These are phyloP conservation scores for Palythoa grandis DNA, from an alignment of 92 coral and sea anemone genomes.

Conservation along the genomic window DNA sequence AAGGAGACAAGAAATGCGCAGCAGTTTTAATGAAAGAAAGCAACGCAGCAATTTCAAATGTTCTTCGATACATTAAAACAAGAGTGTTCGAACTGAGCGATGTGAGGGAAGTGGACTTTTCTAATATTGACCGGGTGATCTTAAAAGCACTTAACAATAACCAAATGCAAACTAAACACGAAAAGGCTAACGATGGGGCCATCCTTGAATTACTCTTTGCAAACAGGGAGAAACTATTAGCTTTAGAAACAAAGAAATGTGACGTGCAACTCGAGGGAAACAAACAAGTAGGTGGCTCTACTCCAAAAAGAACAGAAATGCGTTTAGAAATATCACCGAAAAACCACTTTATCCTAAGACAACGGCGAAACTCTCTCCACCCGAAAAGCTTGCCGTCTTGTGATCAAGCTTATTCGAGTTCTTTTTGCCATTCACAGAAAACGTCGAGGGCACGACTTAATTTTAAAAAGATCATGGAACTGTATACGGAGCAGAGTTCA, in stretches of 20 bases:
- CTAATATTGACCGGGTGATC: slow-evolving; percentile 21
- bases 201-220: slow-evolving; percentile 77
- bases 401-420: neutral
- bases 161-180: slow-evolving; percentile 22
- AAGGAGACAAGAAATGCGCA: slow-evolving; percentile 73
- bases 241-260: slow-evolving; percentile 28
- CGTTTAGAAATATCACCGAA: neutral
- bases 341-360: neutral
- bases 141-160: neutral
- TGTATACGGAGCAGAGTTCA: slow-evolving; percentile 72
- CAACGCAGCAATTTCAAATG: slow-evolving; percentile 63
- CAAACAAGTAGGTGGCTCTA: neutral
- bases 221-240: slow-evolving; percentile 47
- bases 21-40: slow-evolving; percentile 67
- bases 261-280: neutral
- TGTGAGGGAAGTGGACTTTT: neutral
- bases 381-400: neutral
- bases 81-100: slow-evolving; percentile 22
- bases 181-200: slow-evolving; percentile 54
- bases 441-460: neutral
- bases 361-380: neutral
- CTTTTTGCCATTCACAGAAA: neutral
- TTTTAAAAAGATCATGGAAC: slow-evolving; percentile 62
- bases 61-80: slow-evolving; percentile 59
- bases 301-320: neutral